Evolutionary conservation across 2,113 vertebrate species (phyloP), one percentile per base, ranked within the genome.

Genomic region (Pao palembangensis): DNA sequence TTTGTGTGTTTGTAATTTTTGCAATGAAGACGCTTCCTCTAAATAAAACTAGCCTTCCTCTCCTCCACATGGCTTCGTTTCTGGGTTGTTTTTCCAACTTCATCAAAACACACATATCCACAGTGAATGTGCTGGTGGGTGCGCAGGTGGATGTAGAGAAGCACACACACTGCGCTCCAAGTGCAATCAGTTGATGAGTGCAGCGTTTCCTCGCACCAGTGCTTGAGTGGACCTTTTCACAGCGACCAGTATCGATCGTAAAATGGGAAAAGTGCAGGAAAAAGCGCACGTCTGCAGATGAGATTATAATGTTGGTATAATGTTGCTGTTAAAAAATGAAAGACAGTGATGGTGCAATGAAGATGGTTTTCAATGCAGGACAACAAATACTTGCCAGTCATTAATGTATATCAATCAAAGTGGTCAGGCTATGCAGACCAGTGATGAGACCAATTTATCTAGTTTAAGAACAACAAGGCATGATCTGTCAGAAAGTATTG

Each of bases 151-250:
- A 59, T 48, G 10, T 49, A 55, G 6, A 51, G 47, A 19, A 20
- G 28, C 52, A 12, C 44, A 23, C 28, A 15, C 41, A 16, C 43
- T 51, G 31, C 42, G 34, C 21, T 62, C 16, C 31, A 58, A 66
- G 58, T 69, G 46, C 55, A 75, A 67, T 64, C 64, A 69, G 57
- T 31, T 67, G 20, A 64, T 52, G 64, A 67, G 59, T 23, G 44
- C 16, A 51, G 58, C 17, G 15, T 66, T 64, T 55, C 42, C 21
- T 59, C 4, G 11, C 53, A 15, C 53, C 48, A 51, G 50, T 51
- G 42, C 59, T 57, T 18, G 38, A 54, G 18, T 28, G 51, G 55
- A 69, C 41, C 18, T 44, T 66, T 64, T 48, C 41, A 46, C 59
- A 23, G 19, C 10, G 14, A 20, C 15, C 52, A 7, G 31, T 8